Base-by-base conservation (phyloP, 1,140 invertebrate species). In the Mylabris phalerata region DNA sequence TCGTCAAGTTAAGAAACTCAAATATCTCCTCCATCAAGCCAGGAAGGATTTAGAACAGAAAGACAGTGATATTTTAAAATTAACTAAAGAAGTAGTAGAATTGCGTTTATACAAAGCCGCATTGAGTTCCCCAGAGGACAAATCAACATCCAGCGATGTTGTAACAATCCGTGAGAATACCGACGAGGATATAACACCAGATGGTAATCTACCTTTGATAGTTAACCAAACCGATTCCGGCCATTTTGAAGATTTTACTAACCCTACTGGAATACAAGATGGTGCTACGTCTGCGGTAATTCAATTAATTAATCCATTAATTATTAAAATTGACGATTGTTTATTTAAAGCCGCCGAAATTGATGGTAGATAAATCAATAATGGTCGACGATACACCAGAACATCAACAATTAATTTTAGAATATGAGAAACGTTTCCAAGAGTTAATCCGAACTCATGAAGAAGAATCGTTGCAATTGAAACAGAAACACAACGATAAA, bases 1-100 rank as follows among this genome's bases (percentile, higher is more conserved):
- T 65, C 79, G 83, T 62, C 88, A 90, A 74, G 84, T 93, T 13
- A 80, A 86, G 47, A 83, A 85, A 50, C 76, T 86, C 6, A 84
- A 91, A 80, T 77, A 78, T 50, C 73, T 89, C 5, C 74, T 92
- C 46, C 79, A 79, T 59, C 83, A 88, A 65, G 86, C 88, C 0
- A 84, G 84, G 58, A 82, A 83, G 63, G 87, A 91, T 66, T 78
- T 91, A 11, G 85, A 87, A 57, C 83, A 85, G 40, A 90, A 90
- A 72, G 88, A 92, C 64, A 82, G 80, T 66, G 88, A 92, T 72
- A 89, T 93, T 51, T 78, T 88, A 59, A 82, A 85, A 39, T 75
- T 93, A 32, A 92, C 89, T 6, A 87, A 87, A 67, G 89, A 93
- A 75, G 83, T 92, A 9, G 88, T 90, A 2, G 88, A 91, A 68